Conservation (phyloP, 2,888 invertebrate genomes). For the Scelioninae gen. 1 region DNA sequence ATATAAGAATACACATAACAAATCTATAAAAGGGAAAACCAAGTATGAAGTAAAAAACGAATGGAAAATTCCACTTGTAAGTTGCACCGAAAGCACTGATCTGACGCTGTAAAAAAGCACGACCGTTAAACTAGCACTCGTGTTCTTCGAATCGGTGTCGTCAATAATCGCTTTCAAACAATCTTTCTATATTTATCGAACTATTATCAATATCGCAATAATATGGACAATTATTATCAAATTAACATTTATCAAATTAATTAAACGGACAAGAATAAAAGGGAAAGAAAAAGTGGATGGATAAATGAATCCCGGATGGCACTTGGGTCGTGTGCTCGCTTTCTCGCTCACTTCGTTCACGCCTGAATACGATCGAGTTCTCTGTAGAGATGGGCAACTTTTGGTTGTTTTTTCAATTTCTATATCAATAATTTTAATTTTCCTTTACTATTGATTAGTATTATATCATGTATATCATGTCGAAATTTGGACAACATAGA, state of each 20-base stretch:
- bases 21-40: conserved; percentile 6
- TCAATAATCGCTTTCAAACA: conserved; percentile 71
- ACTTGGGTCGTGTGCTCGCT: conserved; percentile 73
- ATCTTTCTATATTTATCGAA: conserved; percentile 72
- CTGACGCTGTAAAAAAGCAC: conserved; percentile 68
- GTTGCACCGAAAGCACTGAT: conserved; percentile 67
- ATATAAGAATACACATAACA: conserved; percentile 38
- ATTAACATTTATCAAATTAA: conserved; percentile 71
- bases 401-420: background rate
- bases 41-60: conserved; percentile 10
- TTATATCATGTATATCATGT: no score
- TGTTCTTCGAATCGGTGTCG: conserved; percentile 71
- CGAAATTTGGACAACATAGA: conserved; percentile 41
- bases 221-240: conserved; percentile 72
- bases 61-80: conserved; percentile 37
- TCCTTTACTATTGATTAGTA: background rate
- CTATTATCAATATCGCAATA: conserved; percentile 73
- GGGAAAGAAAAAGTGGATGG: conserved; percentile 26
- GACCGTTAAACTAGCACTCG: conserved; percentile 68
- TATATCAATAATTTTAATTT: background rate
- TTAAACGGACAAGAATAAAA: conserved; percentile 70
- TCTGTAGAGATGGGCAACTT: conserved; percentile 57
- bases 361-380: conserved; percentile 59
- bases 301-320: conserved; percentile 71
- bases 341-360: conserved; percentile 61